These are phyloP conservation scores for Rhopalosiphum nymphaeae DNA, from an alignment of 2,888 invertebrate genomes.

Conservation along the genomic window DNA sequence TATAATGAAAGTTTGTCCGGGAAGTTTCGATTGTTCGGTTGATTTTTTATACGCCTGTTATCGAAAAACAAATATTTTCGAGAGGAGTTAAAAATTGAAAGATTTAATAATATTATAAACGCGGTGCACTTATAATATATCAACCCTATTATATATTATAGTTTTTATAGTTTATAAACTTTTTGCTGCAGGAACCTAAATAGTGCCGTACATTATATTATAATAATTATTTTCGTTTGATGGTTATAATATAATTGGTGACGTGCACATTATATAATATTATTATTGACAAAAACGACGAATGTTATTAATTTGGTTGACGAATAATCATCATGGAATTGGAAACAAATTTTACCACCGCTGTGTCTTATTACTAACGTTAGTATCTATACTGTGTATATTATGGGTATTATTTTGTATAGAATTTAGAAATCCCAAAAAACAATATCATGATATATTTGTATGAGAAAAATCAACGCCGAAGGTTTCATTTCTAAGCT, in stretches of 20 bases:
- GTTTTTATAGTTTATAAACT: background rate
- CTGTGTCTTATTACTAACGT: background rate
- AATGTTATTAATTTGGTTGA: background rate
- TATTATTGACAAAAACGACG: background rate
- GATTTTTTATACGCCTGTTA: background rate
- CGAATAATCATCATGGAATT: background rate
- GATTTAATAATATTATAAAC: background rate
- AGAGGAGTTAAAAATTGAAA: background rate
- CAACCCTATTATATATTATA: background rate
- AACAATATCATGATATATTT: background rate
- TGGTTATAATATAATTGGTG: background rate
- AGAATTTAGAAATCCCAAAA: background rate
- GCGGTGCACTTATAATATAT: background rate
- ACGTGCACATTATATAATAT: background rate
- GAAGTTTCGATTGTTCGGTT: background rate
- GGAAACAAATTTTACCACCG: background rate
- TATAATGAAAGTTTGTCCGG: background rate
- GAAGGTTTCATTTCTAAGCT: background rate
- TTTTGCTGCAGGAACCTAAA: background rate
- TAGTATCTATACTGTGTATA: background rate
- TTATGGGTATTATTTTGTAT: background rate
- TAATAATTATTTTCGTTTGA: background rate
- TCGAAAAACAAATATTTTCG: background rate
- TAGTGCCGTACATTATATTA: background rate
- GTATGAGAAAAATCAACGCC: background rate